Evolutionary conservation across 1,140 invertebrate species (phyloP).

Genomic region (Lepidurus apus): DNA sequence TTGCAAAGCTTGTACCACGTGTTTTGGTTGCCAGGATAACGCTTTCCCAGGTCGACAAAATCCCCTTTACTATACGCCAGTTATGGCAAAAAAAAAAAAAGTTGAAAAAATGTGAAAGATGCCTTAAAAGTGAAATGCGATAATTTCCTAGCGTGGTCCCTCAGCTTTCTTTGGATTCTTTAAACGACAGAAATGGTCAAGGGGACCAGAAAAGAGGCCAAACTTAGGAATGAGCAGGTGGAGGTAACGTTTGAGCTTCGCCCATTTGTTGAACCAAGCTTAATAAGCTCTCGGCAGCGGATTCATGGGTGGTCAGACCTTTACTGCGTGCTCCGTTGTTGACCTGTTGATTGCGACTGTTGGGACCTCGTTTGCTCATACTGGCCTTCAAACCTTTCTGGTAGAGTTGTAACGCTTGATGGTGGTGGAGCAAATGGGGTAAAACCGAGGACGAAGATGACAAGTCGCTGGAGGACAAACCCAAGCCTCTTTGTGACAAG

Average conservation of each 20-base stretch:
- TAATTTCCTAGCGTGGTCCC: background rate
- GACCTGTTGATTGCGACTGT: background rate
- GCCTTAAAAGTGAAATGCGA: background rate
- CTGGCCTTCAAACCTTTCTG: conserved; percentile 9
- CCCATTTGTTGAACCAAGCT: conserved; percentile 37
- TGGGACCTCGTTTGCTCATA: background rate
- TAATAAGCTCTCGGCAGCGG: conserved; percentile 34
- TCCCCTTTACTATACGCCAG: too few relatives aligned
- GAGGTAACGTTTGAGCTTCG: conserved; percentile 28
- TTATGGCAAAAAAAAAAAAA: too few relatives aligned
- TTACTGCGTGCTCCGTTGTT: conserved; percentile 20
- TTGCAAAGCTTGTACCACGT: background rate
- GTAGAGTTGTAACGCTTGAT: conserved; percentile 25
- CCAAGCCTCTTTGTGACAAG: conserved; percentile 30
- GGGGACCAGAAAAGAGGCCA: background rate
- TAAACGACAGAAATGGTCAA: background rate
- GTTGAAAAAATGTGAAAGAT: too few relatives aligned
- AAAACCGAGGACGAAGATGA: conserved; percentile 26
- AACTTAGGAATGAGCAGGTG: conserved; percentile 4
- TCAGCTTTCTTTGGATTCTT: background rate
- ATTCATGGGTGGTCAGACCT: conserved; percentile 24
- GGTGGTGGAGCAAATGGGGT: conserved; percentile 13
- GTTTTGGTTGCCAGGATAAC: background rate
- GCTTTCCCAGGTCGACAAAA: too few relatives aligned
- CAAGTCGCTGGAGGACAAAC: conserved; percentile 14